A percentile compares a stretch with the other conserved stretches of the same genome.
Conservation (phyloP, 2,888 invertebrate genomes). For the Drosophila formosana region DNA sequence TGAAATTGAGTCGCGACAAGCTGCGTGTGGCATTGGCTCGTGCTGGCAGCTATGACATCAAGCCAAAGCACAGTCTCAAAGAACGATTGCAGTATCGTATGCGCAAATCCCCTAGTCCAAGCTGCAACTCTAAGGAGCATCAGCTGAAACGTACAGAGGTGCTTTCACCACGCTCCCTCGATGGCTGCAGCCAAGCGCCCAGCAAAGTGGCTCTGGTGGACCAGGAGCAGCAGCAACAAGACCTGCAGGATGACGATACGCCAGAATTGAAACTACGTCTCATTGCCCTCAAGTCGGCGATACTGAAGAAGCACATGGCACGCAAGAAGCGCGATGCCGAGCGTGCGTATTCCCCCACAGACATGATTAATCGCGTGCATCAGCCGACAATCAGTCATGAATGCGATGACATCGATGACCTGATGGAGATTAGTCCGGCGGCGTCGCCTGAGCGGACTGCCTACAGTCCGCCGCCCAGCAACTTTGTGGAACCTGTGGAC, state of each 20-base stretch:
- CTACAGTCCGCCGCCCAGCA: slow-evolving; percentile 55
- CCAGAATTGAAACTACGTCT: slow-evolving; percentile 75
- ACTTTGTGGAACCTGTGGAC: slow-evolving; percentile 78
- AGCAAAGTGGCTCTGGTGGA: slow-evolving; percentile 71
- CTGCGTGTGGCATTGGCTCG: slow-evolving; percentile 77
- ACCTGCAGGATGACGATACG: slow-evolving; percentile 38
- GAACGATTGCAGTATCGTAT: slow-evolving; percentile 61
- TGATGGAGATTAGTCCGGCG: slow-evolving; percentile 84
- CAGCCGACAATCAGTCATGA: slow-evolving; percentile 48
- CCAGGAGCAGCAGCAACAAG: slow-evolving; percentile 71
- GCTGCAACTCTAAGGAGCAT: background rate
- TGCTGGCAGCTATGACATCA: slow-evolving; percentile 47
- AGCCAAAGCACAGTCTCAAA: slow-evolving; percentile 63
- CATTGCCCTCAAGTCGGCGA: slow-evolving; percentile 84
- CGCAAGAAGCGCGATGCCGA: slow-evolving; percentile 83
- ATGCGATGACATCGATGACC: slow-evolving; percentile 67
- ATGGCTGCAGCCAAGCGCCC: slow-evolving; percentile 16
- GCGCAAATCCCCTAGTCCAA: slow-evolving; percentile 49
- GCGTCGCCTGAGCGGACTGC: slow-evolving; percentile 78
- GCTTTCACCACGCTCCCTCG: slow-evolving; percentile 10
- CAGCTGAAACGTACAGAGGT: slow-evolving; percentile 11
- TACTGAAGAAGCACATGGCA: slow-evolving; percentile 82
- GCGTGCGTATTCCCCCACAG: slow-evolving; percentile 84
- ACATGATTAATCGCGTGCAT: slow-evolving; percentile 80
- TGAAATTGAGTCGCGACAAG: slow-evolving; percentile 75